Conservation (phyloP, 2,797 vertebrate genomes). For the Xiphophorus birchmanni region DNA sequence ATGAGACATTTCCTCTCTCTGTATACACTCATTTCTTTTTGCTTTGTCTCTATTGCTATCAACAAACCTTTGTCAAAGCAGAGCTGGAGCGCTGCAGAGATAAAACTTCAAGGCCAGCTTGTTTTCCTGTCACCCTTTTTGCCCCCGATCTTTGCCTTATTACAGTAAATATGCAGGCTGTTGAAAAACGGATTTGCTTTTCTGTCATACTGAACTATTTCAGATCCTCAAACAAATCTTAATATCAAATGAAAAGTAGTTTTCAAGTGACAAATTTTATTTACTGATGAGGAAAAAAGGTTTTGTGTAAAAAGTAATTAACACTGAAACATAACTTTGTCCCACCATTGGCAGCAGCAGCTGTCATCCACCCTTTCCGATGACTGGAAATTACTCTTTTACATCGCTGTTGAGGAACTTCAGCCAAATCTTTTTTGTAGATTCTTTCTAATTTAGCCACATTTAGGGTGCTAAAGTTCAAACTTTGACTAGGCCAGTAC, state of each 20-base stretch:
- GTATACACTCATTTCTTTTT: slow-evolving; percentile 49
- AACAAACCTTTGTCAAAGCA: slow-evolving; percentile 27
- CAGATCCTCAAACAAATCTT: not conserved
- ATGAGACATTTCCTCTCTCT: slow-evolving; percentile 54
- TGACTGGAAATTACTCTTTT: not conserved
- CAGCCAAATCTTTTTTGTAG: not conserved
- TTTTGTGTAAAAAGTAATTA: not conserved
- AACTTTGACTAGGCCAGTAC: not conserved
- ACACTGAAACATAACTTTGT: not conserved
- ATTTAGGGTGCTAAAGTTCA: not conserved
- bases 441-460: not conserved
- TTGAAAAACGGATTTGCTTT: not conserved
- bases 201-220: not conserved
- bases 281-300: not conserved
- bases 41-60: slow-evolving; percentile 58
- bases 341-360: not conserved
- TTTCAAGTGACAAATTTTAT: not conserved
- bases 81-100: not conserved
- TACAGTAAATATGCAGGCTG: slow-evolving; percentile 7
- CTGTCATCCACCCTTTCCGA: not conserved
- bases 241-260: not conserved
- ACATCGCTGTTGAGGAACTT: not conserved
- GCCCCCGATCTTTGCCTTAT: not conserved
- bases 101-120: not conserved
- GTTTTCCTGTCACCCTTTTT: slow-evolving; percentile 16